These are phyloP conservation scores for Carpatolechia fugitivella DNA, from an alignment of 2,888 invertebrate species.

Conservation along the genomic window DNA sequence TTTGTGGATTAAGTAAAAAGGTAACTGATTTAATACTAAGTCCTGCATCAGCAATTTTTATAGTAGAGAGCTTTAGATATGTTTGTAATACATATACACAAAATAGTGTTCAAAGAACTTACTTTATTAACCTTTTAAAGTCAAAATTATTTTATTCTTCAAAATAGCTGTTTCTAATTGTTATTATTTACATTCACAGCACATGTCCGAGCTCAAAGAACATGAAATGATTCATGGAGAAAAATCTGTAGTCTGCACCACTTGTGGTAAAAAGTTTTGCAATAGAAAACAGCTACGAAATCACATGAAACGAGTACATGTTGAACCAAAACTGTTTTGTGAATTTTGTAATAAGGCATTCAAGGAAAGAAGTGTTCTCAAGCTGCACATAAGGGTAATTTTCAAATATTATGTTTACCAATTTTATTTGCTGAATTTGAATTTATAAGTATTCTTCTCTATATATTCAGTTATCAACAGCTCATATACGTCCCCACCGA, in stretches of 20 bases:
- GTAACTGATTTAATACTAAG: too few species aligned
- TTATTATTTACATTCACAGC: background rate
- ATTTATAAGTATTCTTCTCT: too few species aligned
- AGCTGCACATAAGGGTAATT: slow-evolving; percentile 10
- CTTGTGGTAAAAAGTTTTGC: slow-evolving; percentile 1
- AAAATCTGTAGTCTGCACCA: background rate
- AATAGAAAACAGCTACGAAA: background rate
- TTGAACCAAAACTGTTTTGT: background rate
- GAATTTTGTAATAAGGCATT: slow-evolving; percentile 7
- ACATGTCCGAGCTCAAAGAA: slow-evolving; percentile 1
- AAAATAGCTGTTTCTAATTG: background rate
- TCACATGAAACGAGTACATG: slow-evolving; percentile 2
- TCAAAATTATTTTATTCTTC: too few species aligned
- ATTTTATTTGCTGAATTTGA: too few species aligned
- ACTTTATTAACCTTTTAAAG: too few species aligned
- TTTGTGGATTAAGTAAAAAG: slow-evolving; percentile 9
- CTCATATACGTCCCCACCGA: too few species aligned
- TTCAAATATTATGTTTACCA: too few species aligned
- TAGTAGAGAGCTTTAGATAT: too few species aligned
- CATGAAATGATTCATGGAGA: slow-evolving; percentile 10
- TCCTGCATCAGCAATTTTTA: too few species aligned
- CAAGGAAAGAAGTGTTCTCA: background rate
- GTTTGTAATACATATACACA: too few species aligned
- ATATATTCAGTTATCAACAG: too few species aligned
- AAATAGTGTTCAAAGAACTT: too few species aligned